These are phyloP conservation scores for Dastarcus helophoroides DNA, from an alignment of 2,888 invertebrate genomes.

Conservation along the genomic window DNA sequence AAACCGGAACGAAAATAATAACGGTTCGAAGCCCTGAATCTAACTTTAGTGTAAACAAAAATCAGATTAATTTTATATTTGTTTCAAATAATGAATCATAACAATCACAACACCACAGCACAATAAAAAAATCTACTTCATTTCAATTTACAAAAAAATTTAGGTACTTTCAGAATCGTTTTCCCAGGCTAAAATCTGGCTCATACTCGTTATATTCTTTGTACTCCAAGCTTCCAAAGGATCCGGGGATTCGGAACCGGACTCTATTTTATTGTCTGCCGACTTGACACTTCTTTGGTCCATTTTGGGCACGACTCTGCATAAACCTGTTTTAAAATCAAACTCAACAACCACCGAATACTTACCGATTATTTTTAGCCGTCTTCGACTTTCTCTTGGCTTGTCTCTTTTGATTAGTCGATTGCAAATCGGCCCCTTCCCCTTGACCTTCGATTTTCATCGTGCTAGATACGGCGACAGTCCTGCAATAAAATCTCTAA, in stretches of 20 bases:
- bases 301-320: slow-evolving; percentile 41
- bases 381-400: slow-evolving; percentile 32
- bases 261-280: slow-evolving; percentile 27
- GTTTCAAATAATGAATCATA: too few relatives aligned
- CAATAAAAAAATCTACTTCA: too few relatives aligned
- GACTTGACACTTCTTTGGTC: slow-evolving; percentile 35
- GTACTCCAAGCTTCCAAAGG: slow-evolving; percentile 66
- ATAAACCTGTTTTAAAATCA: slow-evolving; percentile 14
- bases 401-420: slow-evolving; percentile 20
- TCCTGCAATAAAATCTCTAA: slow-evolving; percentile 10
- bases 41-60: too few relatives aligned
- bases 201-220: slow-evolving; percentile 56
- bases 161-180: slow-evolving; percentile 42
- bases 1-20: too few relatives aligned
- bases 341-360: background rate
- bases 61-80: too few relatives aligned
- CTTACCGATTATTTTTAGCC: slow-evolving; percentile 24
- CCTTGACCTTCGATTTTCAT: slow-evolving; percentile 27
- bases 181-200: slow-evolving; percentile 56
- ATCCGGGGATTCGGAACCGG: slow-evolving; percentile 41
- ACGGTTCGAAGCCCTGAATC: too few relatives aligned
- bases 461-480: slow-evolving; percentile 16
- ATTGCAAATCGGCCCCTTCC: slow-evolving; percentile 25
- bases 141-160: too few relatives aligned
- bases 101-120: too few relatives aligned